These are phyloP conservation scores for Xanthostigma xanthostigma DNA, from an alignment of 2,888 invertebrate genomes.

Conservation along the genomic window DNA sequence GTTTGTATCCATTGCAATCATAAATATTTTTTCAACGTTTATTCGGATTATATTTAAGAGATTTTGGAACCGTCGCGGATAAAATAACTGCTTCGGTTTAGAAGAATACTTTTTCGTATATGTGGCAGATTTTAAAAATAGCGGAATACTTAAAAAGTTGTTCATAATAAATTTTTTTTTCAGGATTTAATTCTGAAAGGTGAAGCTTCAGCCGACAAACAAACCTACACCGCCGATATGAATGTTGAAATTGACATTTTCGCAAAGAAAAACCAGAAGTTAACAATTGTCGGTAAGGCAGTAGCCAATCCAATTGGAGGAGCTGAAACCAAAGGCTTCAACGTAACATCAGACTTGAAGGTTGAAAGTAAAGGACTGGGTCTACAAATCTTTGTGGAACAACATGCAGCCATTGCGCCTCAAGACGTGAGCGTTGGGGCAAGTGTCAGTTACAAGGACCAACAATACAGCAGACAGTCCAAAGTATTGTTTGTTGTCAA, in stretches of 20 bases:
- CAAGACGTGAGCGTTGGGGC: conserved; percentile 22
- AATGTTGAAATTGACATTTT: conserved; percentile 42
- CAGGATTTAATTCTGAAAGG: conserved; percentile 33
- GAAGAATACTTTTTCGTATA: too few species aligned
- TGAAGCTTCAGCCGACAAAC: conserved; percentile 27
- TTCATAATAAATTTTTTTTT: conserved; percentile 1
- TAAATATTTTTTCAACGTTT: too few species aligned
- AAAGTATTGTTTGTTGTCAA: conserved; percentile 17
- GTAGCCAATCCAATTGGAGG: conserved; percentile 10
- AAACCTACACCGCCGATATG: conserved; percentile 23
- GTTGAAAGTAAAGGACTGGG: conserved; percentile 32
- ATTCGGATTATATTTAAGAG: too few species aligned
- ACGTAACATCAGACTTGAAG: conserved; percentile 26
- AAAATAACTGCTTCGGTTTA: too few species aligned
- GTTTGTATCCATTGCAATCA: too few species aligned
- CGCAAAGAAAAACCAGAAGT: conserved; percentile 38
- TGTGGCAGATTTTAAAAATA: neutral
- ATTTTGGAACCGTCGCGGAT: too few species aligned
- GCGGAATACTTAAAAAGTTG: conserved; percentile 6
- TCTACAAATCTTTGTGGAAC: conserved; percentile 10
- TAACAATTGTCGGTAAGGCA: conserved; percentile 26
- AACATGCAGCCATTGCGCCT: conserved; percentile 13
- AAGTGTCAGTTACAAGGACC: conserved; percentile 23
- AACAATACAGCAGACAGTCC: conserved; percentile 23
- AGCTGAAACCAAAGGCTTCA: conserved; percentile 24